Base-by-base conservation (phyloP, 1,140 invertebrate genomes). In the Myzus persicae region DNA sequence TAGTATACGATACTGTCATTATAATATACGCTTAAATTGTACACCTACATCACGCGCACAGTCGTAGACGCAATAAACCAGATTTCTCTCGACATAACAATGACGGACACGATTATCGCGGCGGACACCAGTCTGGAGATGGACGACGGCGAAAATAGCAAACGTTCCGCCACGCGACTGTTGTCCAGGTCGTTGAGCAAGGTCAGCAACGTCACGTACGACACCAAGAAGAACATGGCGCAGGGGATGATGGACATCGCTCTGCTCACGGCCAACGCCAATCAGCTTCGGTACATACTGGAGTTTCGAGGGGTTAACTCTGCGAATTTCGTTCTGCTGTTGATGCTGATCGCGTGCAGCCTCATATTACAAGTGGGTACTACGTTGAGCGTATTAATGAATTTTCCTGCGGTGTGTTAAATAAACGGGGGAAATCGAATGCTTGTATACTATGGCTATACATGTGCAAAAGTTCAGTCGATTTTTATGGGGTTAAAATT, bases 161-260 rank as follows among this genome's bases (percentile, higher is more conserved):
- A 48, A 6, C 14, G 26, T 38, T 44, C 20, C 5, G 2, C 46
- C 36, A 48, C 76, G 6, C 59, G 59, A n/a, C n/a, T 93, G 81
- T n/a, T 93, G 81, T 40, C 91, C 44, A 84, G 91, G 26, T 93
- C 91, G 14, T 9, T 93, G 14, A 93, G 91, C 36, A 93, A 85
- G 44, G 26, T 93, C 7, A 93, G 51, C 22, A 82, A 89, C 40
- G 81, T 22, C 46, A 94, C 94, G 42, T 94, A 94, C 48, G 93
- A 94, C 42, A 93, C 94, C 20, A 98, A 98, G 94, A 99, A 99
- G 95, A 98, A 98, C 7, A 95, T 99, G 54, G 98, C 98, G 0
- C 98, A 98, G 94, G 98, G 98, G 1, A 98, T 98, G 97, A 98
- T 98, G 97, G 97, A 98, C 94, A 95, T 98, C 81, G 97, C 97